These are phyloP conservation scores for Metacarcinus magister DNA, from an alignment of 2,888 invertebrate genomes.

Conservation along the genomic window DNA sequence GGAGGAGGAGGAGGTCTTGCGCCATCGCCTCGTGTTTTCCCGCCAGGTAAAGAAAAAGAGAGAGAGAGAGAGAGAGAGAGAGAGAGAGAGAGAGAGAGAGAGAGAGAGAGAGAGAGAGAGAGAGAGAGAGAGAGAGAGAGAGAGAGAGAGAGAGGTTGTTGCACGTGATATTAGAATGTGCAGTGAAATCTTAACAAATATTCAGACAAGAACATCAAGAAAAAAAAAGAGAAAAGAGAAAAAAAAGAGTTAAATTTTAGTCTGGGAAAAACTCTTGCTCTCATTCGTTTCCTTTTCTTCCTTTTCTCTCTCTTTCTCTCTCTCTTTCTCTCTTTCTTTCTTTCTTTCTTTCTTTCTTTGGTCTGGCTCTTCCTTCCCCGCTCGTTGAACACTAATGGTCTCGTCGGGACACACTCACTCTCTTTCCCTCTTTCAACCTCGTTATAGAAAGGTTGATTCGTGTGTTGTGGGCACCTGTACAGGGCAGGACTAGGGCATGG, in stretches of 20 bases:
- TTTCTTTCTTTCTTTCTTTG: background rate
- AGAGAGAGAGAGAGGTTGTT: too few relatives aligned
- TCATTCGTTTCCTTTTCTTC: background rate
- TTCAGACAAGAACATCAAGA: too few relatives aligned
- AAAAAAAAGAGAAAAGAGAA: background rate
- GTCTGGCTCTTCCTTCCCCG: background rate
- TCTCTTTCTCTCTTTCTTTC: background rate
- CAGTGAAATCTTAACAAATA: background rate
- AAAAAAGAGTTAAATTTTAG: background rate
- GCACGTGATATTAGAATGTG: background rate
- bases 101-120: slow-evolving; percentile 18
- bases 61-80: background rate
- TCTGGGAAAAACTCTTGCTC: background rate
- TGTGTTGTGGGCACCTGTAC: background rate
- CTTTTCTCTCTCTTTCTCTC: background rate
- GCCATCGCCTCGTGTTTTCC: background rate
- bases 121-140: background rate
- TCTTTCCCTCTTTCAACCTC: background rate
- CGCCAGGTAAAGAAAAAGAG: background rate
- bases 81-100: background rate
- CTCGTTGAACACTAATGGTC: background rate
- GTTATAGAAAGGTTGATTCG: background rate
- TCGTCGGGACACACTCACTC: background rate
- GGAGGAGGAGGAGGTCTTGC: background rate
- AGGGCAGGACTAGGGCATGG: too few relatives aligned